Evolutionary conservation across 2,888 invertebrate genomes (phyloP).

Genomic region (Scaptomyza reducta): DNA sequence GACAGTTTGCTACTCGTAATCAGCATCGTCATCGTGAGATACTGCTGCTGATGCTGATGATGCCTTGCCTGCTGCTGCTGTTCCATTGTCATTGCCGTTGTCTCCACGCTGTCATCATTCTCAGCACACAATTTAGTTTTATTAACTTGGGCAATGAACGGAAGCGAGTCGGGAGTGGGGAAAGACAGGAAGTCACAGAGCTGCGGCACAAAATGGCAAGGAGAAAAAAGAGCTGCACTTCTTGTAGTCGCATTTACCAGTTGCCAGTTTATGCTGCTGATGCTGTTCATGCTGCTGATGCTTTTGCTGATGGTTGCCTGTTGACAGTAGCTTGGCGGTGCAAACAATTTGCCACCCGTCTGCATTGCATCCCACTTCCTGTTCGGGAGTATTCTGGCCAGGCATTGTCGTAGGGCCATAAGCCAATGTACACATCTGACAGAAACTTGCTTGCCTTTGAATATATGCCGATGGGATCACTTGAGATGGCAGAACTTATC

Average conservation of each 20-base stretch:
- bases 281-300: constrained; percentile 20
- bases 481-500: constrained; percentile 52
- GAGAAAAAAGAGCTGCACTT: constrained; percentile 61
- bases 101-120: constrained; percentile 59
- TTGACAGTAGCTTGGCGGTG: constrained; percentile 53
- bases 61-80: constrained; percentile 1
- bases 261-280: constrained; percentile 8
- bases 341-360: constrained; percentile 39
- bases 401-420: constrained; percentile 34
- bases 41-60: constrained; percentile 13
- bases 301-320: constrained; percentile 51
- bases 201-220: constrained; percentile 24
- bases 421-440: constrained; percentile 50
- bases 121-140: constrained; percentile 76
- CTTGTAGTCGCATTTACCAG: constrained; percentile 11
- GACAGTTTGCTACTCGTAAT: constrained; percentile 6
- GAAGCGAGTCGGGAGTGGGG: constrained; percentile 6
- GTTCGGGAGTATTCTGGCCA: not conserved
- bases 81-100: constrained; percentile 35
- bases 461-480: constrained; percentile 38
- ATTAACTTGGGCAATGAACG: constrained; percentile 60
- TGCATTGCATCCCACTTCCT: not conserved
- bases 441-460: constrained; percentile 17
- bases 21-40: constrained; percentile 32
- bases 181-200: constrained; percentile 12